A percentile compares a stretch with the other conserved stretches of the same genome.
Evolutionary conservation across 2,888 invertebrate genomes (phyloP).

Genomic region (Amiota minor): DNA sequence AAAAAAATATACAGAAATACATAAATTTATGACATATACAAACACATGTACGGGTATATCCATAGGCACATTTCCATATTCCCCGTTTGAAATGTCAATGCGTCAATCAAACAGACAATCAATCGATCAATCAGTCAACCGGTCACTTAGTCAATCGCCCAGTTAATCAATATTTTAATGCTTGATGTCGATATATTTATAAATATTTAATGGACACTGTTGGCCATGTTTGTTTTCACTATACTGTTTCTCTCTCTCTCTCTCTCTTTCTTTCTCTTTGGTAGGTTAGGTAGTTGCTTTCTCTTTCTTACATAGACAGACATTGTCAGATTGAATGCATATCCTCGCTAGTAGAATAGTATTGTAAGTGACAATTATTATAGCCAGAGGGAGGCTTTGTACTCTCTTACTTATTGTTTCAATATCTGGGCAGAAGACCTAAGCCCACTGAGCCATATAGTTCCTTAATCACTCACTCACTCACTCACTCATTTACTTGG

Average conservation of each 20-base stretch:
- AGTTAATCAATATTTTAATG: constrained; percentile 19
- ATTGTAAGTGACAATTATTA: constrained; percentile 27
- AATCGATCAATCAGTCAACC: background rate
- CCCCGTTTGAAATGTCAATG: background rate
- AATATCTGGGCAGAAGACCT: background rate
- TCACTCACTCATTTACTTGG: too few species aligned
- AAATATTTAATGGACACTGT: constrained; percentile 17
- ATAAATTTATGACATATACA: too few species aligned
- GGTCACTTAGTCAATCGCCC: background rate
- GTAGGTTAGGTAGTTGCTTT: background rate
- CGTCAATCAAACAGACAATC: background rate
- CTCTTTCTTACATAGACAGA: background rate
- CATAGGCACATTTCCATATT: too few species aligned
- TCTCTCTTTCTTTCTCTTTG: background rate
- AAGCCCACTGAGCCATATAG: too few species aligned
- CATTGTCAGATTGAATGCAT: background rate
- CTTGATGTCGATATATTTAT: constrained; percentile 14
- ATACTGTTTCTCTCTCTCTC: background rate
- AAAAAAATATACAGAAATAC: too few species aligned
- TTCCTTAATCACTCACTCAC: too few species aligned
- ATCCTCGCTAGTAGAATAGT: background rate
- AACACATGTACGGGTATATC: too few species aligned
- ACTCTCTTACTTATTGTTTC: too few species aligned
- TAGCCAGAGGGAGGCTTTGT: constrained; percentile 8
- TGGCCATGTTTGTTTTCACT: constrained; percentile 3